Evolutionary conservation across 2,797 vertebrate genomes (phyloP), one percentile per base, ranked within the genome.

Genomic region (Todus mexicanus): DNA sequence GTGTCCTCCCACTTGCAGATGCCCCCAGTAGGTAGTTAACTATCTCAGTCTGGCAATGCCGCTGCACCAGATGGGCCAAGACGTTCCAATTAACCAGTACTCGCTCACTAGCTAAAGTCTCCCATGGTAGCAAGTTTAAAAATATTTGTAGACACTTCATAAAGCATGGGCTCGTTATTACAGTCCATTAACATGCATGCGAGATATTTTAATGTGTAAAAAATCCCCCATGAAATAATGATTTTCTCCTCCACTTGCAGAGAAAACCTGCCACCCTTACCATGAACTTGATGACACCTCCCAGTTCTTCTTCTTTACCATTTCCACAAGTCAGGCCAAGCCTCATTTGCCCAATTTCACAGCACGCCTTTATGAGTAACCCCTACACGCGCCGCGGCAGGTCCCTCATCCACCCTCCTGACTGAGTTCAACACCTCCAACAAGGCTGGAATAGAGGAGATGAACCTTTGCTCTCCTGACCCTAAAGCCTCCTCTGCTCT

Each of bases 161-260:
- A 92, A 95, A 95, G 78, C 93, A 66, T 1, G 2, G 35, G 22
- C 59, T 88, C 1, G 0, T 95, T 94, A 90, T 53, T 78, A 38
- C 59, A 83, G 75, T 15, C 84, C 70, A 76, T 93, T 92, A 95
- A 80, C 70, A 69, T 1, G 84, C 90, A 10, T 80, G 47, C 68
- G 29, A 89, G 84, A 33, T 19, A 90, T 94, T 93, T 94, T 93
- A 94, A 96, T 81, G 92, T 87, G 93, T 45, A 87, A 92, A 80
- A n/a, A 94, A 92, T 53, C 45, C 54, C 66, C 95, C 93, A 42
- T 96, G 91, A 96, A 95, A 93, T 84, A 86, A 37, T 2, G 2
- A 95, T 96, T 96, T 95, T 93, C 87, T 80, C 88, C 84, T 65
- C 47, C 16, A 33, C 42, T 87, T 56, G 12, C 70, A 84, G 18